These are phyloP conservation scores for Hirtodrosophila duncani DNA, from an alignment of 2,888 invertebrate species.

Conservation along the genomic window DNA sequence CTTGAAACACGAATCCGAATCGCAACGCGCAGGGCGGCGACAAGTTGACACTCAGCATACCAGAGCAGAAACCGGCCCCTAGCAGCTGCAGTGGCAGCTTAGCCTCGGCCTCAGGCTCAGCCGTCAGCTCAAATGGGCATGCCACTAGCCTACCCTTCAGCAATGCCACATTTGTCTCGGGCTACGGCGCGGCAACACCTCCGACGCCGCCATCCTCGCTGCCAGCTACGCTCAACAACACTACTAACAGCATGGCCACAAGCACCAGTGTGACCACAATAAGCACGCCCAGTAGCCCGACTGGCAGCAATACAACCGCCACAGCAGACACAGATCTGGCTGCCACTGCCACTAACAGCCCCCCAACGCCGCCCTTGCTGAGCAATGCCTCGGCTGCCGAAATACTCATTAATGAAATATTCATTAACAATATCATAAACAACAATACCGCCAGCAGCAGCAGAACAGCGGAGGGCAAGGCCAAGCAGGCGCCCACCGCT, in stretches of 20 bases:
- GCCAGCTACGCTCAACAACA: conserved; percentile 50
- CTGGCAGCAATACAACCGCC: conserved; percentile 42
- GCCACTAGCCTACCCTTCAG: conserved; percentile 52
- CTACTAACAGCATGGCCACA: conserved; percentile 24
- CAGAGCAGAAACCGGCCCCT: conserved; percentile 79
- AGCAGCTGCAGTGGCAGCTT: conserved; percentile 52
- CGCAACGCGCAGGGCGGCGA: conserved; percentile 82
- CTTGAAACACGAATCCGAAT: conserved; percentile 27
- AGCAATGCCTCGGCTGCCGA: conserved; percentile 75
- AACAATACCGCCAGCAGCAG: conserved; percentile 58
- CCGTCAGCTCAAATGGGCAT: conserved; percentile 29
- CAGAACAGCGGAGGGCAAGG: conserved; percentile 32
- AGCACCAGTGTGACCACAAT: conserved; percentile 57
- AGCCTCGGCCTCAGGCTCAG: conserved; percentile 42
- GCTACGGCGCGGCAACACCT: conserved; percentile 59
- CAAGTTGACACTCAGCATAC: conserved; percentile 83
- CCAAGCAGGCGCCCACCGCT: conserved; percentile 32
- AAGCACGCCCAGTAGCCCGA: conserved; percentile 43
- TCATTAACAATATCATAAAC: conserved; percentile 77
- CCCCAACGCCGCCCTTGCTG: conserved; percentile 52
- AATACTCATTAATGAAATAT: conserved; percentile 77
- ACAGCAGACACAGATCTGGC: conserved; percentile 31
- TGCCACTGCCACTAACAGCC: conserved; percentile 18
- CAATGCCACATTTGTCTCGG: conserved; percentile 73
- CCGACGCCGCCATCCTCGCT: conserved; percentile 48